phyloP scores from a whole-genome alignment of 2,888 invertebrate species.

The Apotomis capreana region DNA sequence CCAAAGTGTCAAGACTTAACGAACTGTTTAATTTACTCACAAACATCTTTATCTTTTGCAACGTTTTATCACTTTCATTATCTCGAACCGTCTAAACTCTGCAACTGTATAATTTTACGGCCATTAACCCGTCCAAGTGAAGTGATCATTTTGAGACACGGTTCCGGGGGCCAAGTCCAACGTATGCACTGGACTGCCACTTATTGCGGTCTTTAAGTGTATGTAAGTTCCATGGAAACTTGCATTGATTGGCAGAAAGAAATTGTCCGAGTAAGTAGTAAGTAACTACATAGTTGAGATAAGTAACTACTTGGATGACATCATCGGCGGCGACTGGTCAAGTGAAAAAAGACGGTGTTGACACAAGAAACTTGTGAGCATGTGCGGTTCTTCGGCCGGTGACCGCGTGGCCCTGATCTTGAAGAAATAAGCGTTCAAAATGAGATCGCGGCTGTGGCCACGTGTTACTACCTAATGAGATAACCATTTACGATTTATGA shows the following conservation, averaged over 20 bases:
- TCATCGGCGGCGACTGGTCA: constrained; percentile 62
- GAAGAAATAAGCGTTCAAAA: constrained; percentile 57
- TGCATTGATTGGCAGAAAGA: background rate
- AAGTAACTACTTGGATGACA: constrained; percentile 60
- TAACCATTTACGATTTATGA: constrained; percentile 8
- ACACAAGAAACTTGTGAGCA: constrained; percentile 54
- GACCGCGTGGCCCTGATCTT: constrained; percentile 79
- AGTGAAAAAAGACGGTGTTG: constrained; percentile 64
- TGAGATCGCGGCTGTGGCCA: constrained; percentile 49
- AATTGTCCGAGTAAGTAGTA: background rate
- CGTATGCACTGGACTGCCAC: constrained; percentile 29
- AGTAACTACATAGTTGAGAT: constrained; percentile 13
- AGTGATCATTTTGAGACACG: constrained; percentile 38
- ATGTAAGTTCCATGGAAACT: constrained; percentile 13
- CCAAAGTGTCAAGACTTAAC: constrained; percentile 10
- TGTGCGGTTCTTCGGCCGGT: constrained; percentile 64
- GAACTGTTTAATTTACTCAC: constrained; percentile 25
- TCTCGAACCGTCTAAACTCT: constrained; percentile 39
- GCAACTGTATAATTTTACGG: constrained; percentile 56
- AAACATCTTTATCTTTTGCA: constrained; percentile 29
- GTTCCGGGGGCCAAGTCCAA: constrained; percentile 15
- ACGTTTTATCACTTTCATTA: constrained; percentile 36
- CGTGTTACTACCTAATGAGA: constrained; percentile 27
- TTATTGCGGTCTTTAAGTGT: constrained; percentile 24
- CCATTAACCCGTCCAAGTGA: constrained; percentile 51